Evolutionary conservation across 2,797 vertebrate genomes (phyloP), one percentile per base, ranked within the genome.

Genomic region (Anguilla marmorata): DNA sequence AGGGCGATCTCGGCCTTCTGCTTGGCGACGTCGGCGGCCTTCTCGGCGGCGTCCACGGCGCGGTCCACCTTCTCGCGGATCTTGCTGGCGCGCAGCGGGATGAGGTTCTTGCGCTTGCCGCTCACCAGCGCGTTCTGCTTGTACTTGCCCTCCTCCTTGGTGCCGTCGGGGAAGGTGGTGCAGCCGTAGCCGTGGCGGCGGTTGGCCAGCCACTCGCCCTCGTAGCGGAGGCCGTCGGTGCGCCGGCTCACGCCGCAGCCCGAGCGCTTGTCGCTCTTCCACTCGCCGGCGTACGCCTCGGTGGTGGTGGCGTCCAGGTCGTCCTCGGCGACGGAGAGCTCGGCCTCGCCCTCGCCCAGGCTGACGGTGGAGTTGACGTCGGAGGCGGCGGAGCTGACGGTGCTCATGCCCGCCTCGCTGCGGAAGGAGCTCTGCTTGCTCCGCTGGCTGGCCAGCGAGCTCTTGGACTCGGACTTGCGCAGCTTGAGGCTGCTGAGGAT

Each of bases 361-460:
- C 99, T 99, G 95, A 99, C 97, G 92, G 98, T 99, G 88, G 99
- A 99, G 96, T 99, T 99, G 94, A 98, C 96, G 91, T 99, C 98
- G 6, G 98, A 99, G 86, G 98, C 98, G 0, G 98, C 97, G 45
- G 98, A 99, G 94, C 98, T 99, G 87, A 99, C 97, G 0, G 98
- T 99, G 92, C 99, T 99, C 98, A 99, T 97, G 87, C 97, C 99
- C 0, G 99, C 98, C 94, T 99, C 99, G 19, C 99, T 99, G 89
- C 98, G 97, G 95, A 99, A 99, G 0, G 98, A 99, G 95, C 99
- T 99, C 96, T 99, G 99, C 91, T 99, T 99, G 91, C 98, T 99
- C 91, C 98, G 95, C 92, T 99, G 98, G 90, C 98, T 99, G 89
- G 98, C 98, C 95, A 99, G 92, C 5, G 98, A 99, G 93, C 98